Base-by-base conservation (phyloP, 2,888 invertebrate genomes). In the Germaria angustata region DNA sequence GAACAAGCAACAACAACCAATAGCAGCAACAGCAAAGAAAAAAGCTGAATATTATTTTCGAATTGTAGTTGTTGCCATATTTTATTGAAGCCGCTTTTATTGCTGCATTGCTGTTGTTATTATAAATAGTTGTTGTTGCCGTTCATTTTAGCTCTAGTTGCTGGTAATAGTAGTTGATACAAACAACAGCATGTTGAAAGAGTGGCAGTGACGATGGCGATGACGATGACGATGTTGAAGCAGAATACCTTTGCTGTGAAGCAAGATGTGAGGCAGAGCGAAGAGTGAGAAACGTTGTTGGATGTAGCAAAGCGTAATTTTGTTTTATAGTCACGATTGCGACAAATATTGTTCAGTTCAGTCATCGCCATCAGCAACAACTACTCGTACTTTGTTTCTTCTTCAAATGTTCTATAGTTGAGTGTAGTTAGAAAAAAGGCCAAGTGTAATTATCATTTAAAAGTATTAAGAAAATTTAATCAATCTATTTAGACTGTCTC, bases 291-390 rank as follows among this genome's bases (percentile, higher is more conserved):
- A 55, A 34, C 34, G 24, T n/a, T 72, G 72, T 39, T 72, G 34
- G 41, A 68, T 57, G 53, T 41, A 34, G n/a, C n/a, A n/a, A n/a
- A 79, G 71, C 53, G 66, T 82, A 82, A 66, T 75, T 66, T 71
- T 28, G 41, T 79, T 71, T 71, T 55, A 65, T 59, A 79, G 82
- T 82, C 82, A 79, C 82, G 82, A 82, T 73, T 80, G 82, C 73
- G 79, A 76, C 79, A 82, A 82, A 79, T 79, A 76, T 76, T 66
- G 75, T 76, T 79, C 79, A 72, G 79, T 79, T 69, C 76, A 65
- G 65, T 82, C 49, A 22, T 55, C 77, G 36, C 20, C 72, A 63
- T 28, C 28, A 55, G 51, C 69, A 63, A 44, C 15, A 53, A 17
- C n/a, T n/a, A 53, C 32, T 15, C 15, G 13, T 49, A 22, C n/a